phyloP scores from a whole-genome alignment of 2,113 vertebrate species.

The Phylloscopus trochiloides region DNA sequence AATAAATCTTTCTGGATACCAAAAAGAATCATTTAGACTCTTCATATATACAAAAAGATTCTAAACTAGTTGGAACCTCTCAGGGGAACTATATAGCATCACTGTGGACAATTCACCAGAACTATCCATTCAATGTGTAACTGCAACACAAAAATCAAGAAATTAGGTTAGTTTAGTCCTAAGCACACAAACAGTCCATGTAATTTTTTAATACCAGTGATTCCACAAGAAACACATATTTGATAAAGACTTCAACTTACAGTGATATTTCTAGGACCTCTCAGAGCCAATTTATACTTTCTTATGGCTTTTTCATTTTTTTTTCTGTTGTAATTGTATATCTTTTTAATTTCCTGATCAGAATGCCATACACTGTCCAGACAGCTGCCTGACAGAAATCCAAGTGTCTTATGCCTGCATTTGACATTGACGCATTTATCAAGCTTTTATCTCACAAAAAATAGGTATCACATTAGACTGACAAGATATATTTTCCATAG shows the following conservation, averaged over 20 bases:
- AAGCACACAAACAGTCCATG: neutral
- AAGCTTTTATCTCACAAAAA: neutral
- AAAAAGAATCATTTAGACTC: neutral
- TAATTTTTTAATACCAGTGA: neutral
- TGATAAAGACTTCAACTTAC: neutral
- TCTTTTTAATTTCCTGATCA: neutral
- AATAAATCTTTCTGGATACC: neutral
- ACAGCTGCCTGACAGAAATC: neutral
- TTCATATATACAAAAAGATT: neutral
- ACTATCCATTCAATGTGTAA: neutral
- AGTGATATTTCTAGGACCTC: neutral
- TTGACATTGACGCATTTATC: neutral
- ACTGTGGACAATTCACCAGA: neutral
- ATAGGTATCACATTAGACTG: neutral
- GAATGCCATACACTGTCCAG: neutral
- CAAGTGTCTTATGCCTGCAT: neutral
- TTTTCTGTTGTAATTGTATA: neutral
- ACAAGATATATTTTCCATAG: neutral
- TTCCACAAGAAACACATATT: neutral
- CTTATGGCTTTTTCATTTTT: neutral
- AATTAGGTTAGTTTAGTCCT: neutral
- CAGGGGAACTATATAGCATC: neutral
- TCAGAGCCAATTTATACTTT: neutral
- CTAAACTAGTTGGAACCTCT: neutral
- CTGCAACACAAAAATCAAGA: neutral